These are phyloP conservation scores for Phymastichus coffea DNA, from an alignment of 1,140 invertebrate species.

Conservation along the genomic window DNA sequence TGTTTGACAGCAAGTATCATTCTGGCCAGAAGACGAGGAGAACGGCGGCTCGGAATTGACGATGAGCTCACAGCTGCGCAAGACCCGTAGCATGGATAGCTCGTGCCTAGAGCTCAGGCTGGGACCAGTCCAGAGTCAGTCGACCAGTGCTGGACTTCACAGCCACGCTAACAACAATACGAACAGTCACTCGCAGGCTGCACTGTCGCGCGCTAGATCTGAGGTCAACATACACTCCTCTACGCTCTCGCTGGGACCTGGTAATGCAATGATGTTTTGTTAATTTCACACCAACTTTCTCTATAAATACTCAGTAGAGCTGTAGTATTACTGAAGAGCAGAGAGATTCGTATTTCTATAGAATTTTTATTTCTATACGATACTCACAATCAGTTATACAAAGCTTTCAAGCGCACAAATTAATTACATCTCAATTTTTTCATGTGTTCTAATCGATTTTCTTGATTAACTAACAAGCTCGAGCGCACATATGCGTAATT, in stretches of 20 bases:
- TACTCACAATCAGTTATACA: too few species aligned
- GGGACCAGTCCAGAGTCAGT: slow-evolving; percentile 37
- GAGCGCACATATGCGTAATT: too few species aligned
- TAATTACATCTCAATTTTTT: too few species aligned
- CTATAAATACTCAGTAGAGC: background rate
- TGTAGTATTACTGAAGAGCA: too few species aligned
- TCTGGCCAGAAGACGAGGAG: slow-evolving; percentile 74
- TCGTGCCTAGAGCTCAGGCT: slow-evolving; percentile 77
- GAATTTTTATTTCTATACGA: too few species aligned
- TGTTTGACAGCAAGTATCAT: slow-evolving; percentile 78
- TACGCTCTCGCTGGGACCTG: slow-evolving; percentile 60
- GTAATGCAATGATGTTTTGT: slow-evolving; percentile 45
- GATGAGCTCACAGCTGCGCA: slow-evolving; percentile 74
- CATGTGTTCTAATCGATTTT: too few species aligned
- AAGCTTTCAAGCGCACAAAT: too few species aligned
- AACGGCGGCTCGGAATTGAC: slow-evolving; percentile 57
- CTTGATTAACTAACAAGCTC: too few species aligned
- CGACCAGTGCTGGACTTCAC: slow-evolving; percentile 30
- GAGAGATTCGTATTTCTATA: too few species aligned
- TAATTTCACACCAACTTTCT: background rate
- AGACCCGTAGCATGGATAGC: slow-evolving; percentile 85
- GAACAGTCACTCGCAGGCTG: slow-evolving; percentile 39
- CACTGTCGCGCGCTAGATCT: slow-evolving; percentile 77
- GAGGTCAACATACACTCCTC: slow-evolving; percentile 81
- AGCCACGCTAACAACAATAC: slow-evolving; percentile 32